A percentile compares a stretch with the other conserved stretches of the same genome.
Evolutionary conservation across 2,797 vertebrate species (phyloP).

Genomic region (Coranthus polyacanthus): DNA sequence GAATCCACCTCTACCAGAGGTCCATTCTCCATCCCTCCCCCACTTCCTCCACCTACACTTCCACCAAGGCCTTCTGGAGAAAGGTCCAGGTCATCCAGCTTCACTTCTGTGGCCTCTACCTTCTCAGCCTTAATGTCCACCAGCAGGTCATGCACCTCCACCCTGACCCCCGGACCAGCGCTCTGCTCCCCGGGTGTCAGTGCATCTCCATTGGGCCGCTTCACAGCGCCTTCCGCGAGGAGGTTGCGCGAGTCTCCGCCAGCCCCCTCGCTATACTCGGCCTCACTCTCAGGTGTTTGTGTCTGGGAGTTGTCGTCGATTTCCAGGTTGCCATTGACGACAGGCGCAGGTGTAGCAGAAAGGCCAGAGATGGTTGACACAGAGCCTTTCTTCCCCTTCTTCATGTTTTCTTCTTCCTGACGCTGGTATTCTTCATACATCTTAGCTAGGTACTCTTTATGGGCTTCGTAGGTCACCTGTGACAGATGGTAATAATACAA

Average conservation of each 20-base stretch:
- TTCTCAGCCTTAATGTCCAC: constrained; percentile 99
- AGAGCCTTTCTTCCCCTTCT: constrained; percentile 97
- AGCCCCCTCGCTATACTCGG: constrained; percentile 92
- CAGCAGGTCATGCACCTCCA: constrained; percentile 97
- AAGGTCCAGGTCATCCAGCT: constrained; percentile 97
- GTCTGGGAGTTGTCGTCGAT: constrained; percentile 97
- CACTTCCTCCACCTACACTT: constrained; percentile 68
- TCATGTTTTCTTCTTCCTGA: constrained; percentile 99
- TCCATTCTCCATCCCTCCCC: constrained; percentile 89
- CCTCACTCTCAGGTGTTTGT: constrained; percentile 98
- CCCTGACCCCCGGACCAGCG: constrained; percentile 89
- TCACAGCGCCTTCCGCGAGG: constrained; percentile 88
- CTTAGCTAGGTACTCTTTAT: constrained; percentile 98
- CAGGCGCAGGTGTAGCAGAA: constrained; percentile 90
- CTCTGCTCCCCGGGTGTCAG: constrained; percentile 82
- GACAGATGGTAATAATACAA: constrained; percentile 29
- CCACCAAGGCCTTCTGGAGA: constrained; percentile 92
- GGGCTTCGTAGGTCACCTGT: constrained; percentile 98
- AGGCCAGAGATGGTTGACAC: constrained; percentile 99
- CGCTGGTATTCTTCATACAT: constrained; percentile 99
- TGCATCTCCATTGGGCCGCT: constrained; percentile 89
- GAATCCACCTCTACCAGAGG: constrained; percentile 96
- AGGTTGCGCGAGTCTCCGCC: constrained; percentile 90
- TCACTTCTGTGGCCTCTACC: constrained; percentile 98
- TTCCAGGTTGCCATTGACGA: constrained; percentile 95